Percentiles rank a stretch among this genome's conserved stretches.
These are phyloP conservation scores for Strigamia transsilvanica DNA, from an alignment of 2,888 invertebrate genomes.

Conservation along the genomic window DNA sequence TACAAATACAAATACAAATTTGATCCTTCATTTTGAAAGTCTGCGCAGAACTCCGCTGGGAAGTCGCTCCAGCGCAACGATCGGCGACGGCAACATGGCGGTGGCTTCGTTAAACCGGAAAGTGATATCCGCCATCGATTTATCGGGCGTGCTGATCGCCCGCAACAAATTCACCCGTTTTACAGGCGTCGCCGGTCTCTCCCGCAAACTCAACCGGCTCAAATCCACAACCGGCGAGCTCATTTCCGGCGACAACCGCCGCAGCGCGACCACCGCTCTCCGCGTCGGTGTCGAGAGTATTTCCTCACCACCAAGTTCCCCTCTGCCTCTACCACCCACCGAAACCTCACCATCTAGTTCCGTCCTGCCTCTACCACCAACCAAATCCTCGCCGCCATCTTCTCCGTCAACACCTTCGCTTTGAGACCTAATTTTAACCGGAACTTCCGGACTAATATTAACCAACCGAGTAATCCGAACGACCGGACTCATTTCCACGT, in stretches of 20 bases:
- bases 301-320: neutral
- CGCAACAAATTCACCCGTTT: neutral
- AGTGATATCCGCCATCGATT: neutral
- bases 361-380: no score
- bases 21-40: neutral
- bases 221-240: neutral
- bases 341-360: no score
- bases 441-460: neutral
- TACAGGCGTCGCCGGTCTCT: neutral
- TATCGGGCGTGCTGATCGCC: constrained; percentile 14
- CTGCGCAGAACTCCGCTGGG: neutral
- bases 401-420: no score
- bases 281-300: neutral
- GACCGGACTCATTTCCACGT: neutral
- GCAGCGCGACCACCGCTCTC: neutral
- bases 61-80: neutral
- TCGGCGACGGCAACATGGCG: neutral
- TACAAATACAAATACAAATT: no score
- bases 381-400: no score
- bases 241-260: neutral
- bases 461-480: neutral
- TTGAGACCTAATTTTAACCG: neutral
- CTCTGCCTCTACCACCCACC: neutral
- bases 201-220: neutral
- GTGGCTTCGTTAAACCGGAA: neutral